Conservation (phyloP, 53 echinoderm and acorn worm genomes). For the Paelopatides confundens region DNA sequence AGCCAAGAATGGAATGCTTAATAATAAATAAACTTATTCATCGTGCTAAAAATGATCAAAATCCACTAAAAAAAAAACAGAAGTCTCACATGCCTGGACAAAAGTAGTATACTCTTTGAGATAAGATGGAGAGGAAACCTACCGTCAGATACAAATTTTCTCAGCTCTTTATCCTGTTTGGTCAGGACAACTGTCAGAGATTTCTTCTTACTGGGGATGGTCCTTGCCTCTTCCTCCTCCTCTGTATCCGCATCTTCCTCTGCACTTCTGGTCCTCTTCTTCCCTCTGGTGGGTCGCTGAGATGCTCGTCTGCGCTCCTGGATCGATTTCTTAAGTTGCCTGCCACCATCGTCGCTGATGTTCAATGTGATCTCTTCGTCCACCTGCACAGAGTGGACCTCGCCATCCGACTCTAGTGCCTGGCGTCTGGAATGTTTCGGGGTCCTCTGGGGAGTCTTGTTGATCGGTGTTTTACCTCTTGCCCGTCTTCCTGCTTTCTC, state of each 20-base stretch:
- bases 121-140: not conserved
- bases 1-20: too few relatives aligned
- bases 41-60: too few relatives aligned
- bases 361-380: conserved; percentile 43
- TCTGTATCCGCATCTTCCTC: conserved; percentile 47
- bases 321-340: not conserved
- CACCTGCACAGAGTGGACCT: conserved; percentile 29
- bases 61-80: too few relatives aligned
- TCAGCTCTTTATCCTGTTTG: conserved; percentile 43
- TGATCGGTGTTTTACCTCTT: not conserved
- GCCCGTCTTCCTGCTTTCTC: not conserved
- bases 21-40: too few relatives aligned
- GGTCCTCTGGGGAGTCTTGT: not conserved
- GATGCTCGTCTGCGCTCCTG: not conserved
- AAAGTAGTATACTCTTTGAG: too few relatives aligned
- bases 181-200: conserved; percentile 34
- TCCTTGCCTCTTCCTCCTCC: conserved; percentile 14
- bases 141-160: conserved; percentile 19
- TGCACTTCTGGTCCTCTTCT: conserved; percentile 39
- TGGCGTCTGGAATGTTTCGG: conserved; percentile 15
- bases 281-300: conserved; percentile 7
- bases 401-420: not conserved
- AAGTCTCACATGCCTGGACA: too few relatives aligned
- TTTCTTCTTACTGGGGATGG: conserved; percentile 1
- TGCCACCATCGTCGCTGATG: conserved; percentile 44